phyloP scores from a whole-genome alignment of 1,140 invertebrate genomes.

The Pogonognathellus flavescens region DNA sequence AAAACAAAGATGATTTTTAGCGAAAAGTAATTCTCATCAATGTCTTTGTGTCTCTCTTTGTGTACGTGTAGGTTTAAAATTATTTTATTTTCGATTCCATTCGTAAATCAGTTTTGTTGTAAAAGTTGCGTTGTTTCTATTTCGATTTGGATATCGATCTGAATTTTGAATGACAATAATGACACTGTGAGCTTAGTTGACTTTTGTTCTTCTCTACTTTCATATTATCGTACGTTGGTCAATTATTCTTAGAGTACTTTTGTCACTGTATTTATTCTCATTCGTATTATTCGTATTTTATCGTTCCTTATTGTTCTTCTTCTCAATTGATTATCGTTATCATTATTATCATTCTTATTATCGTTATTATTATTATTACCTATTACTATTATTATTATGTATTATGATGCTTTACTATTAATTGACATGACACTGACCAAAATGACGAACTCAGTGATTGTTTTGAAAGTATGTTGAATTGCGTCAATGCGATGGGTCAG shows the following conservation, averaged over 20 bases:
- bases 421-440: conserved; percentile 51
- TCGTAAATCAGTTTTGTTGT: too few relatives aligned
- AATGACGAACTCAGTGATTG: conserved; percentile 71
- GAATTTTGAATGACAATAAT: too few relatives aligned
- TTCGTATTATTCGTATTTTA: conserved; percentile 11
- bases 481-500: conserved; percentile 85
- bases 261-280: neutral
- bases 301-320: neutral
- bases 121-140: neutral
- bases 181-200: neutral
- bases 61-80: too few relatives aligned
- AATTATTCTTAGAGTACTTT: neutral
- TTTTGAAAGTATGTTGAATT: conserved; percentile 82
- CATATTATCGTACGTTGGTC: too few relatives aligned
- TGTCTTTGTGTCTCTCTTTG: too few relatives aligned
- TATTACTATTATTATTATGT: conserved; percentile 41
- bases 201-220: neutral
- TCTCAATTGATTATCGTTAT: too few relatives aligned
- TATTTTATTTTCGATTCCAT: too few relatives aligned
- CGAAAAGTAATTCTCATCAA: too few relatives aligned
- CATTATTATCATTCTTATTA: neutral
- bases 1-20: too few relatives aligned
- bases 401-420: conserved; percentile 14
- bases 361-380: neutral
- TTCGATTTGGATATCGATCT: neutral